A percentile compares a stretch with the other conserved stretches of the same genome.
Conservation (phyloP, 2,888 invertebrate species). For the Odontocerum albicorne region DNA sequence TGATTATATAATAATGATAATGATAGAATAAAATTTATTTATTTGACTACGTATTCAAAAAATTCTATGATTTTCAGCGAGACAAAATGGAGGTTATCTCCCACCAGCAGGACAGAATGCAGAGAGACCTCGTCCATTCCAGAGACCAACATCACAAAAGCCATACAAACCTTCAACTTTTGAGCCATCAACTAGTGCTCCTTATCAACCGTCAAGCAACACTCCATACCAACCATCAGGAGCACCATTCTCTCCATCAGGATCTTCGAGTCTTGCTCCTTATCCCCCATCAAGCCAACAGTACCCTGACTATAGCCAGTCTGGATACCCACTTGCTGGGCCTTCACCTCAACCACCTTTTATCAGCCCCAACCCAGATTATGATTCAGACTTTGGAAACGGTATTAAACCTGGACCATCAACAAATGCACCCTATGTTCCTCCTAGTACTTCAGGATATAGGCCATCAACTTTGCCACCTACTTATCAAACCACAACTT, state of each 20-base stretch:
- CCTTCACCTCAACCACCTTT: slow-evolving; percentile 37
- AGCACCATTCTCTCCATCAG: slow-evolving; percentile 12
- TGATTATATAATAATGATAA: no score
- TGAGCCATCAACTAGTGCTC: slow-evolving; percentile 33
- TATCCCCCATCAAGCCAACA: slow-evolving; percentile 48
- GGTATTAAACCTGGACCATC: slow-evolving; percentile 27
- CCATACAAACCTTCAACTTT: slow-evolving; percentile 45
- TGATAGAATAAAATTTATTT: background rate
- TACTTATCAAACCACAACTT: slow-evolving; percentile 26
- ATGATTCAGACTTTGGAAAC: slow-evolving; percentile 19
- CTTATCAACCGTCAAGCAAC: slow-evolving; percentile 16
- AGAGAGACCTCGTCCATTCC: slow-evolving; percentile 71
- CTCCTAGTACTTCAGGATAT: slow-evolving; percentile 39
- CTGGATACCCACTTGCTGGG: slow-evolving; percentile 38
- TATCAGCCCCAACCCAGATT: slow-evolving; percentile 28
- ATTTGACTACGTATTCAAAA: no score
- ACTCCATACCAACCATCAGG: slow-evolving; percentile 25
- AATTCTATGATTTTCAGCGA: slow-evolving; percentile 63
- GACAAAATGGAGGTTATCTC: slow-evolving; percentile 61
- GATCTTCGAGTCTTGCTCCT: slow-evolving; percentile 36
- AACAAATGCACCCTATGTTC: slow-evolving; percentile 33
- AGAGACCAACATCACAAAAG: slow-evolving; percentile 46
- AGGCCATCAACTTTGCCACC: slow-evolving; percentile 26
- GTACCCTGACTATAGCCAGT: slow-evolving; percentile 41
- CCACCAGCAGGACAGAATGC: slow-evolving; percentile 63